These are phyloP conservation scores for Heterodera schachtii DNA, from an alignment of 1,140 invertebrate genomes.

Conservation along the genomic window DNA sequence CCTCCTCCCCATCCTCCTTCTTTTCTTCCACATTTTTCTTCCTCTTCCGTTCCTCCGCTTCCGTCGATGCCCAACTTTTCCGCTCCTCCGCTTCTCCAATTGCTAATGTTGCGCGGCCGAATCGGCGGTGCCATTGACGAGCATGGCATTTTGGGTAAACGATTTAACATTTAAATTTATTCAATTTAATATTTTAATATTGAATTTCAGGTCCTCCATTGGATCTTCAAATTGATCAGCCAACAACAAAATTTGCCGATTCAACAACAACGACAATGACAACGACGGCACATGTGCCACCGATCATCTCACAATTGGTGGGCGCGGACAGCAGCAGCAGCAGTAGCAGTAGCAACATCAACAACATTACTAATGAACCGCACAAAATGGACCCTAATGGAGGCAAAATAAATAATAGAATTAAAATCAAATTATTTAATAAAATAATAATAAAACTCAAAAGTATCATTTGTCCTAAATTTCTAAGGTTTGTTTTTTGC, in stretches of 20 bases:
- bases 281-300: no score
- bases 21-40: no score
- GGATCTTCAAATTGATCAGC: neutral
- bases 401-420: slow-evolving; percentile 1
- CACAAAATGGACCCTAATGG: neutral
- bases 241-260: neutral
- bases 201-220: neutral
- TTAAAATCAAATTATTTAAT: slow-evolving; percentile 11
- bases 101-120: neutral
- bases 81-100: neutral
- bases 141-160: neutral
- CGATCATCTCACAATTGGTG: neutral
- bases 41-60: no score
- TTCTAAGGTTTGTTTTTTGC: no score
- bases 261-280: no score
- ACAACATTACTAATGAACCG: neutral
- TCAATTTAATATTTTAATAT: neutral
- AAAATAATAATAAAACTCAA: no score
- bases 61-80: neutral
- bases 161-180: neutral
- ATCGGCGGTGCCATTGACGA: neutral
- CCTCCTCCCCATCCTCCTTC: neutral
- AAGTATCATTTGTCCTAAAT: no score
- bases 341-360: no score
- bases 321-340: neutral